phyloP scores from a whole-genome alignment of 2,113 vertebrate species.

The Murina feae region DNA sequence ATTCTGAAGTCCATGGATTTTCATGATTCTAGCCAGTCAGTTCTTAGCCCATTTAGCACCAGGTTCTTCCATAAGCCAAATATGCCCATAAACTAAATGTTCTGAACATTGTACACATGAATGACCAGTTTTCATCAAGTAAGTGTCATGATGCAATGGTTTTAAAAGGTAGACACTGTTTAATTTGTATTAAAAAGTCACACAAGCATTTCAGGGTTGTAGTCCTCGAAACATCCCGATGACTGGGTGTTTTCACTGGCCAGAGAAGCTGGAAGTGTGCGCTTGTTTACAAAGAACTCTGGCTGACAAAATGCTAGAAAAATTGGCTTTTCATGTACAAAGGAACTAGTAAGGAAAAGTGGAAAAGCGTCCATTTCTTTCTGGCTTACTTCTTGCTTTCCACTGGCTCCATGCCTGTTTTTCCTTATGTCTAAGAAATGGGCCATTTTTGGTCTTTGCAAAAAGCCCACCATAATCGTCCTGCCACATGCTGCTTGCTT shows the following conservation, averaged over 20 bases:
- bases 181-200: neutral
- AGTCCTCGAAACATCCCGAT: neutral
- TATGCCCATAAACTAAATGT: neutral
- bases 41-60: neutral
- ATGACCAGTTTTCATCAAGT: neutral
- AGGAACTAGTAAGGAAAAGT: constrained; percentile 37
- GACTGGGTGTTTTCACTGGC: neutral
- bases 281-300: constrained; percentile 11
- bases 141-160: neutral
- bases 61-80: neutral
- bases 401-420: constrained; percentile 51
- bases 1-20: neutral
- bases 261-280: neutral
- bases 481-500: neutral
- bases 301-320: constrained; percentile 44
- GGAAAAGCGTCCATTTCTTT: constrained; percentile 53
- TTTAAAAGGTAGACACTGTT: neutral
- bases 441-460: constrained; percentile 59
- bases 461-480: neutral
- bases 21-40: neutral
- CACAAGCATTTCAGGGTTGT: neutral
- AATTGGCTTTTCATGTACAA: constrained; percentile 5
- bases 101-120: constrained; percentile 12
- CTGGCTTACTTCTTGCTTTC: constrained; percentile 59
- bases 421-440: constrained; percentile 55